Evolutionary conservation across 2,888 invertebrate species (phyloP), one percentile per base, ranked within the genome.

Genomic region (Drosophila paramelanica): DNA sequence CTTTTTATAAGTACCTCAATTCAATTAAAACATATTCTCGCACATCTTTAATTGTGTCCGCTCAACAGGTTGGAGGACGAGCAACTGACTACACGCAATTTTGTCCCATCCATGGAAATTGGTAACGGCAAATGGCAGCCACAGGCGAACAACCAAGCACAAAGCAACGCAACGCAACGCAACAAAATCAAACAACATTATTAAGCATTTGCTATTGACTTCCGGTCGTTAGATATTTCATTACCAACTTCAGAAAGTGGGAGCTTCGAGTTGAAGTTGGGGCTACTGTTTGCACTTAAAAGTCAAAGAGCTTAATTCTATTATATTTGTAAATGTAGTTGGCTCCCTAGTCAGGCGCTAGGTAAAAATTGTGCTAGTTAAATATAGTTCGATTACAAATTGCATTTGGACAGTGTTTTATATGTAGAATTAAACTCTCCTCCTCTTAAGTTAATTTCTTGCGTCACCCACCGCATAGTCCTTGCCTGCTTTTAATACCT

Each of bases 151-250:
- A 64, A 53, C 53, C 65, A 73, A 81, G 82, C 88, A 72, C 88
- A 67, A 53, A 56, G 67, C 74, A 42, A 73, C 36, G 61, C 61
- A 64, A 73, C 36, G 61, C 61, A 64, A 42, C 43, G 39, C 36
- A 36, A 36, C 36, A 13, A 41, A 33, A 58, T 46, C 67, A 72
- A 84, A 81, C 89, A 89, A 75, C 89, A 89, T 88, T 88, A 89
- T 89, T 90, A 84, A 87, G 89, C 87, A 89, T 89, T 89, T 89
- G 90, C 87, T 77, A 83, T 82, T 80, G 85, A 89, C 89, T 90
- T 89, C 89, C 89, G 89, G 90, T 90, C 88, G 88, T 89, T 90
- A 89, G 89, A 86, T 89, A 86, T 86, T 86, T 86, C 85, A 86
- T 86, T 86, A 86, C 86, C 88, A 89, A 85, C 88, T 67, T 73